Conservation (phyloP, 2,888 invertebrate species). For the Cataglyphis livida region DNA sequence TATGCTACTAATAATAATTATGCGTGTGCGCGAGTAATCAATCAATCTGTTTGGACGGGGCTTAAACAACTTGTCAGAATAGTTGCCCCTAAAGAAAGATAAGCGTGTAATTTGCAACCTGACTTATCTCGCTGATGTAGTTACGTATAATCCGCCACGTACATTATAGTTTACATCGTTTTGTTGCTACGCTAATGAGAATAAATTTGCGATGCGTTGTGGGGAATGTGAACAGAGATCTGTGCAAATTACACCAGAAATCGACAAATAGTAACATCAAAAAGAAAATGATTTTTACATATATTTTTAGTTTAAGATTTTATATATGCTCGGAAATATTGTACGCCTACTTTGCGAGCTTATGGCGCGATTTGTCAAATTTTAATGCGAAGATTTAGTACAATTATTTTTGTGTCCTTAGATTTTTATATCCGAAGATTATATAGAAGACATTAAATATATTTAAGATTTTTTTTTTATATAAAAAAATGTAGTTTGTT, state of each 20-base stretch:
- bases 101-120: conserved; percentile 19
- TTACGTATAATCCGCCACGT: neutral
- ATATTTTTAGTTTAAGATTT: conserved; percentile 2
- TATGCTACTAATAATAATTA: conserved; percentile 3
- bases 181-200: neutral
- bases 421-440: neutral
- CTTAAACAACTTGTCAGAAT: neutral
- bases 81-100: neutral
- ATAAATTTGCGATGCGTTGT: neutral
- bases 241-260: neutral
- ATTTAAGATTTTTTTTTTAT: neutral
- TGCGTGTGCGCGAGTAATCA: neutral
- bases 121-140: neutral
- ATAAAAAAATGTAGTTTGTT: neutral
- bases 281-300: neutral
- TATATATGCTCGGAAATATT: neutral
- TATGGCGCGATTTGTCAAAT: neutral
- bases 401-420: neutral
- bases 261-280: neutral
- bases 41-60: neutral
- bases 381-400: conserved; percentile 1
- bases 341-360: neutral
- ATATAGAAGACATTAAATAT: neutral
- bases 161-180: neutral
- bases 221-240: neutral